Evolutionary conservation across 2,113 vertebrate genomes (phyloP).

Genomic region (Carassius auratus): DNA sequence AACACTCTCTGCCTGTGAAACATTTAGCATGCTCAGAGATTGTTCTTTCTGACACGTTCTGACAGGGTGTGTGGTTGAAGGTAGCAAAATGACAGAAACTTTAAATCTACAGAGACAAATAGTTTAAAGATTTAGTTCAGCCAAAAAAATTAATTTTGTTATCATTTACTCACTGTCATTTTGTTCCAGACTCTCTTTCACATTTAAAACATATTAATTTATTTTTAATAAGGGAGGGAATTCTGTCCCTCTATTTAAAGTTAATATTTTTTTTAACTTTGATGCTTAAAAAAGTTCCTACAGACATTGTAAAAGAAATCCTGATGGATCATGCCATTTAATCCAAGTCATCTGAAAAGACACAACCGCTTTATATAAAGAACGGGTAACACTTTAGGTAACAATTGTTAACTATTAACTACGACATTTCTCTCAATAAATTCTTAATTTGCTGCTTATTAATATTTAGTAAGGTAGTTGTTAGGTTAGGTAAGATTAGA

Average conservation of each 20-base stretch:
- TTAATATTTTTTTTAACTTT: not conserved
- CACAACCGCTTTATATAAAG: not conserved
- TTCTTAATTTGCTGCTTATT: no score
- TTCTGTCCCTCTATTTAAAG: not conserved
- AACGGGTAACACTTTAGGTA: no score
- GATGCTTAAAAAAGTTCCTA: not conserved
- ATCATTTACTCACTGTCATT: no score
- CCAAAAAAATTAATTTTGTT: not conserved
- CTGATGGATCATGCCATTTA: no score
- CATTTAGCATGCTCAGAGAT: not conserved
- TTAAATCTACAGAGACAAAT: not conserved
- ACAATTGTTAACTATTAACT: no score
- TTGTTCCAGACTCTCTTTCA: not conserved
- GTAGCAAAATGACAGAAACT: conserved; percentile 3
- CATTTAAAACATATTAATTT: not conserved
- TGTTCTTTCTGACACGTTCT: not conserved
- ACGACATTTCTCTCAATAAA: no score
- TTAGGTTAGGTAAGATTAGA: no score
- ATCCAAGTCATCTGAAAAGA: not conserved
- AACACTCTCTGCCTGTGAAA: not conserved
- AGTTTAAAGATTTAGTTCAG: not conserved
- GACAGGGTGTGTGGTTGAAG: not conserved
- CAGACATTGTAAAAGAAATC: no score
- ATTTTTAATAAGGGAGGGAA: not conserved
- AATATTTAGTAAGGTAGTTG: no score